A percentile compares a stretch with the other conserved stretches of the same genome.
These are phyloP conservation scores for Semibalanus balanoides DNA, from an alignment of 1,140 invertebrate genomes.

Conservation along the genomic window DNA sequence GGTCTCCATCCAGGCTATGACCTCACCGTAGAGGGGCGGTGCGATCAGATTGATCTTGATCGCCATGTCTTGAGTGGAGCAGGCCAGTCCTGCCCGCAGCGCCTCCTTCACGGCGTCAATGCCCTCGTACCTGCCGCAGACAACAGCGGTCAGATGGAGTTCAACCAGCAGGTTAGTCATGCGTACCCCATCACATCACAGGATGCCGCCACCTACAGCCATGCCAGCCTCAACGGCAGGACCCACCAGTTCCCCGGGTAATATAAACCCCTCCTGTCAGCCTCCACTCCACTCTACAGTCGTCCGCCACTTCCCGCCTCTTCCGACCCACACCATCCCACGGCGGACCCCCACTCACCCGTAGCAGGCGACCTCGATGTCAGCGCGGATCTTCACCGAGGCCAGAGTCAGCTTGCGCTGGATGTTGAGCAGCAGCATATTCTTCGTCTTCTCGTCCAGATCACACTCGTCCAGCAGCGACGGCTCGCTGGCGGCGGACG, in stretches of 20 bases:
- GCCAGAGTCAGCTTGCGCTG: constrained; percentile 92
- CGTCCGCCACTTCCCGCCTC: neutral
- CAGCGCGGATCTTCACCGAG: constrained; percentile 92
- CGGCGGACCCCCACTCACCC: constrained; percentile 35
- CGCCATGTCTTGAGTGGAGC: constrained; percentile 83
- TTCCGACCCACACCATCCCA: too few species aligned
- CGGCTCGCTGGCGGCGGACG: constrained; percentile 56
- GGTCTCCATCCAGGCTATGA: too few species aligned
- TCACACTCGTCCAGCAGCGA: constrained; percentile 91
- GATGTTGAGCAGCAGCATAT: constrained; percentile 86
- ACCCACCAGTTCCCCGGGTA: too few species aligned
- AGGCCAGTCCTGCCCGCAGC: constrained; percentile 73
- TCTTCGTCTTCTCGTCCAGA: constrained; percentile 81
- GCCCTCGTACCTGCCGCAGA: constrained; percentile 58
- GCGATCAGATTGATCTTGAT: constrained; percentile 99
- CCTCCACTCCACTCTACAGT: constrained; percentile 4
- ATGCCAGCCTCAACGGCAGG: too few species aligned
- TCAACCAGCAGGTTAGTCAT: neutral
- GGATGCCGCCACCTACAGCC: too few species aligned
- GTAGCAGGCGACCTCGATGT: constrained; percentile 97
- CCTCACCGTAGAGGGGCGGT: constrained; percentile 79
- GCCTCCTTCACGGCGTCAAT: constrained; percentile 97
- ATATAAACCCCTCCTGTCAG: too few species aligned
- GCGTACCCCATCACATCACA: neutral
- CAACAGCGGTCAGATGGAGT: neutral